These are phyloP conservation scores for Sisyra terminalis DNA, from an alignment of 2,888 invertebrate genomes.

Conservation along the genomic window DNA sequence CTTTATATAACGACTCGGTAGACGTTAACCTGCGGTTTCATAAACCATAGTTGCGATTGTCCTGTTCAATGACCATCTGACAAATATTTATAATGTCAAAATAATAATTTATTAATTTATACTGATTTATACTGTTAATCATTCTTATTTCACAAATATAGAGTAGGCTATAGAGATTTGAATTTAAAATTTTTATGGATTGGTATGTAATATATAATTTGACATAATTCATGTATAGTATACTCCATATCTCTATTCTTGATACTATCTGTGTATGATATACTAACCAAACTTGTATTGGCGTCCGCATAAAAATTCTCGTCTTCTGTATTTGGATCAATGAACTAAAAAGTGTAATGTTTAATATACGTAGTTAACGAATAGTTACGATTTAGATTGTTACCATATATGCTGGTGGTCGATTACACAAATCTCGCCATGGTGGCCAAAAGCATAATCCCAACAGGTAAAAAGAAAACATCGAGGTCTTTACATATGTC, in stretches of 20 bases:
- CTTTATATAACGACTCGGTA: too few relatives aligned
- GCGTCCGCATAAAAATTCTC: slow-evolving; percentile 60
- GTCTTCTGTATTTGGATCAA: slow-evolving; percentile 61
- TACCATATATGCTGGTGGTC: slow-evolving; percentile 56
- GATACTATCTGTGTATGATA: too few relatives aligned
- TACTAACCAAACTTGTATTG: slow-evolving; percentile 43
- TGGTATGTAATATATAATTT: too few relatives aligned
- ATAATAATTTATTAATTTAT: background rate
- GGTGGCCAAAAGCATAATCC: slow-evolving; percentile 81
- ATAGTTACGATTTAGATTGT: background rate
- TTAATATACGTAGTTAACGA: background rate
- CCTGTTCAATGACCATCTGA: too few relatives aligned
- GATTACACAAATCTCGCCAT: slow-evolving; percentile 73
- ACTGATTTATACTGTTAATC: background rate
- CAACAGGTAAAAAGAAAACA: slow-evolving; percentile 82
- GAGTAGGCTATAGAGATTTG: background rate
- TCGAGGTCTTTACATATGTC: slow-evolving; percentile 86
- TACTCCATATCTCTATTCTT: too few relatives aligned
- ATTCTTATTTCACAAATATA: background rate
- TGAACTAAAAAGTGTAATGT: slow-evolving; percentile 32
- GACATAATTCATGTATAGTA: too few relatives aligned
- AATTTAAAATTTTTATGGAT: background rate
- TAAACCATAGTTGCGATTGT: too few relatives aligned
- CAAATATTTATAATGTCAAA: too few relatives aligned
- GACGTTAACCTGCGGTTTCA: too few relatives aligned